These are phyloP conservation scores for Enteromius fasciolatus DNA, from an alignment of 2,797 vertebrate species.

Conservation along the genomic window DNA sequence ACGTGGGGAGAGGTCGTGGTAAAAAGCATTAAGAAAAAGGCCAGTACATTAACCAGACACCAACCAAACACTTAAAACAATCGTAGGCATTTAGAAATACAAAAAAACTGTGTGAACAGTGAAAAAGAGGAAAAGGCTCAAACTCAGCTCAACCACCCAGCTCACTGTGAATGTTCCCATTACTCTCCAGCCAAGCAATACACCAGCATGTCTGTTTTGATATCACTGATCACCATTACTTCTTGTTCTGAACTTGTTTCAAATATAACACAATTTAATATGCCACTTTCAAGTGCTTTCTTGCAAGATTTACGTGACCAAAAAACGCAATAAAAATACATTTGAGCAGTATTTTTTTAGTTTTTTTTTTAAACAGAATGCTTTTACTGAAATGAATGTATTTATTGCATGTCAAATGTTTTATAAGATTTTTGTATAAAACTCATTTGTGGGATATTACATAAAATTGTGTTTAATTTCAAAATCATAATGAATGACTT, in stretches of 20 bases:
- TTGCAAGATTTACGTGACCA: constrained; percentile 59
- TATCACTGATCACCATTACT: constrained; percentile 60
- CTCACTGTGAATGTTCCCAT: constrained; percentile 56
- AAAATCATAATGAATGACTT: constrained; percentile 69
- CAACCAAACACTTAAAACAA: constrained; percentile 41
- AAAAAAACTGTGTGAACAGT: constrained; percentile 31
- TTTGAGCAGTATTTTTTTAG: constrained; percentile 80
- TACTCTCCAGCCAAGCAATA: constrained; percentile 57
- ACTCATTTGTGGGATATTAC: constrained; percentile 73
- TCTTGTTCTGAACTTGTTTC: constrained; percentile 61
- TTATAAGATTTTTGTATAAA: constrained; percentile 81
- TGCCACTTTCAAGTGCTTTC: constrained; percentile 61
- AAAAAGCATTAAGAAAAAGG: constrained; percentile 13
- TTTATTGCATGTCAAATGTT: constrained; percentile 87
- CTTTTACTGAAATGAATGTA: constrained; percentile 84
- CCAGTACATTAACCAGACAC: constrained; percentile 26
- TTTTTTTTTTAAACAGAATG: constrained; percentile 51
- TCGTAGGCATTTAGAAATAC: constrained; percentile 32
- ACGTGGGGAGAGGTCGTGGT: not conserved
- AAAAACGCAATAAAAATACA: constrained; percentile 73
- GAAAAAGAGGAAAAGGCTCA: constrained; percentile 30
- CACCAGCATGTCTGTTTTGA: constrained; percentile 60
- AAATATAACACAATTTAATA: constrained; percentile 59
- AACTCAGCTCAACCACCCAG: constrained; percentile 26
- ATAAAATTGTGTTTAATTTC: constrained; percentile 73